phyloP scores from a whole-genome alignment of 1,140 invertebrate species.

The Aphaenogaster rudis region DNA sequence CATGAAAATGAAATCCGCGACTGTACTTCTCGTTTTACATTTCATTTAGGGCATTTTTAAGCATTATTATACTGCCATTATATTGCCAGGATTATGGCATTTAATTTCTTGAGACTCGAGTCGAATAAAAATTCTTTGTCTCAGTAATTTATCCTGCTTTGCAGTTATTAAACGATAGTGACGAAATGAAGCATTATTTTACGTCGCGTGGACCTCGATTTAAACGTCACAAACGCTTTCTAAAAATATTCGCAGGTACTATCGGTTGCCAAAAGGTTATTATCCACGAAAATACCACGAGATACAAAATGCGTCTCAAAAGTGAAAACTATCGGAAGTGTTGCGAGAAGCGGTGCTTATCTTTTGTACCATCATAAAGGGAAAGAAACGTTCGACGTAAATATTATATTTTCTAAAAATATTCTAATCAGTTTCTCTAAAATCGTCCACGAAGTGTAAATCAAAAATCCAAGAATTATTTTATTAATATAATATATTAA shows the following conservation, averaged over 20 bases:
- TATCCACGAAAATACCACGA: constrained; percentile 30
- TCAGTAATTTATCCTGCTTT: not conserved
- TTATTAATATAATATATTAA: not conserved
- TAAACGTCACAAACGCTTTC: not conserved
- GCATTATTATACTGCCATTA: not conserved
- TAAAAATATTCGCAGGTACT: constrained; percentile 39
- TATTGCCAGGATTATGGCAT: not conserved
- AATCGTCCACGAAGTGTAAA: not conserved
- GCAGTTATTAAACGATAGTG: not conserved
- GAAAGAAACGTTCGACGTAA: not conserved
- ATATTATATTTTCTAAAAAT: not conserved
- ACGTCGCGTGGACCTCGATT: not conserved
- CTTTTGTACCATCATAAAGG: not conserved
- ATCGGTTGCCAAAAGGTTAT: constrained; percentile 45
- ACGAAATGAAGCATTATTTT: constrained; percentile 13
- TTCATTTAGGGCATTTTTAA: constrained; percentile 1
- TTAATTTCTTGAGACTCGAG: not conserved
- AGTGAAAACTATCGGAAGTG: not conserved
- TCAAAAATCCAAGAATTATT: not conserved
- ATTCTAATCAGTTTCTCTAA: not conserved
- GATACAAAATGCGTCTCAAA: not conserved
- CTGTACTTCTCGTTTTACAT: not conserved
- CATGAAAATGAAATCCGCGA: constrained; percentile 8
- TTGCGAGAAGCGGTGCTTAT: not conserved
- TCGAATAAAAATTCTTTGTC: not conserved